Conservation (phyloP, 2,113 vertebrate genomes). For the Pelusios castaneus region DNA sequence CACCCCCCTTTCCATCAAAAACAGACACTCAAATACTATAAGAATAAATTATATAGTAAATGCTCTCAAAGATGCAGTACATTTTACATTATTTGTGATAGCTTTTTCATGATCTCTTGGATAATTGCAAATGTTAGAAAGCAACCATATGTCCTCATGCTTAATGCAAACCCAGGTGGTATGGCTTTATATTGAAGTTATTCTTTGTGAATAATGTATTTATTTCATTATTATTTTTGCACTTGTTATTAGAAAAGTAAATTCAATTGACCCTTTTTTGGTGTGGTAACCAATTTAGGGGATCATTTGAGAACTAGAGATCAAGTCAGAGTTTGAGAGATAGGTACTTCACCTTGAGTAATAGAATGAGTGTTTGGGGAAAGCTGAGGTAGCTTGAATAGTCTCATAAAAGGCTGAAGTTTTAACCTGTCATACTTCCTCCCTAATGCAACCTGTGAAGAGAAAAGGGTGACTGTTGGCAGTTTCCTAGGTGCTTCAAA, state of each 20-base stretch:
- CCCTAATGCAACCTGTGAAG: not conserved
- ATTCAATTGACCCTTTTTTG: not conserved
- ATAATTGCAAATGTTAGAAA: not conserved
- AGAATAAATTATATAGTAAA: not conserved
- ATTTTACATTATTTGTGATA: not conserved
- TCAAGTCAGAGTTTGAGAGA: not conserved
- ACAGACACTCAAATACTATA: not conserved
- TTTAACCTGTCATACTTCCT: not conserved
- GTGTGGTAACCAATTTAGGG: not conserved
- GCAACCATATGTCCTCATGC: not conserved
- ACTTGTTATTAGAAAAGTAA: accelerated
- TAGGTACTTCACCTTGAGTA: not conserved
- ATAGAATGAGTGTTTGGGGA: not conserved
- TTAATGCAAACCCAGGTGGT: not conserved
- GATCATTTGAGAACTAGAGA: not conserved
- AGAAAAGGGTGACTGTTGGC: not conserved
- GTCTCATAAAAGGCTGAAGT: not conserved
- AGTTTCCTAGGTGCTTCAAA: not conserved
- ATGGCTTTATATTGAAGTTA: not conserved
- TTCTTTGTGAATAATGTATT: not conserved
- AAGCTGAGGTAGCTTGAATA: not conserved
- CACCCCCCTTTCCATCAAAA: not conserved
- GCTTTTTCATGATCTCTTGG: not conserved
- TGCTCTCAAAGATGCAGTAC: not conserved
- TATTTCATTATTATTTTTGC: accelerated